Base-by-base conservation (phyloP, 2,797 vertebrate genomes). In the Melanotaenia trifasciata region DNA sequence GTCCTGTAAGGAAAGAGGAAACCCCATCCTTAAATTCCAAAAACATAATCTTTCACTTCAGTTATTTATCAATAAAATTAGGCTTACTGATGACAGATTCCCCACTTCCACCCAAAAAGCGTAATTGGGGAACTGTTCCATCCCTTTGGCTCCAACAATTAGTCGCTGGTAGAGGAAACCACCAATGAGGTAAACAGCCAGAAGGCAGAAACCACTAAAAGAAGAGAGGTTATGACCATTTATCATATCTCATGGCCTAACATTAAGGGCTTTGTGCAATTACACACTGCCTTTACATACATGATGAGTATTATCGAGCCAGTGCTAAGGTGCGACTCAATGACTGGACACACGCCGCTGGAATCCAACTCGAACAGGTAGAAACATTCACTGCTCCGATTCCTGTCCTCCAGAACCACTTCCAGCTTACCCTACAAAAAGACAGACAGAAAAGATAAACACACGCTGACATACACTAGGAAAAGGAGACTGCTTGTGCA, bases 111-210 rank as follows among this genome's bases (percentile, higher is more conserved):
- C 94, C 98, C 98, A 99, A 89, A 99, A 98, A 71, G 95, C 89
- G 60, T 96, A 93, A 88, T 99, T 97, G 20, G 98, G 98, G 74
- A 99, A 97, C 68, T 99, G 98, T 58, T 99, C 97, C 94, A 98
- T 95, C 53, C 98, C 98, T 87, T 99, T 99, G 66, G 98, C 98
- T 77, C 97, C 97, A 18, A 99, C 96, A n/a, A 99, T 82, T 28
- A 99, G 90, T 54, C 98, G 95, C 87, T 98, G 97, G 86, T 99
- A 99, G 13, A 99, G 92, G 91, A 99, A 98, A 28, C 98, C 98
- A 62, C 96, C 96, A 16, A 96, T 93, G 30, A 99, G 87, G 86
- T 99, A 99, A 66, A 97, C 90, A 4, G 95, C 93, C 74, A 97
- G 66, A 65, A 97, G 72, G 7, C 94, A 96, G 47, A 94, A 76